These are phyloP conservation scores for Ryuthela nishihirai DNA, from an alignment of 2,888 invertebrate genomes.

Conservation along the genomic window DNA sequence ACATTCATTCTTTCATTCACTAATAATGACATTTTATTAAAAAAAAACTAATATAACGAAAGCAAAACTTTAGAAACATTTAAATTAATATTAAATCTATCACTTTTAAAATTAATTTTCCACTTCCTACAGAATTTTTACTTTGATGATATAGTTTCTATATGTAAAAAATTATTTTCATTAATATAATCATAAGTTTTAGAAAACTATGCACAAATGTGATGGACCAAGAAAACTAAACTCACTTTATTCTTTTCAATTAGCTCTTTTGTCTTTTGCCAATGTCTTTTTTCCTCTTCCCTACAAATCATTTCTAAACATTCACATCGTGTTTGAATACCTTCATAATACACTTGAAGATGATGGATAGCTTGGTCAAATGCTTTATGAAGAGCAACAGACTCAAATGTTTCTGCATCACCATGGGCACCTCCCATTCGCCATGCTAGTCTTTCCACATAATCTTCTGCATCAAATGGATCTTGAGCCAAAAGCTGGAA, in stretches of 20 bases:
- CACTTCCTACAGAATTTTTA: too few species aligned
- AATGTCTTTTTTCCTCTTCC: conserved; percentile 81
- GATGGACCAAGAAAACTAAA: neutral
- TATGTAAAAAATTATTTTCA: too few species aligned
- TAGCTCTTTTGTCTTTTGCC: conserved; percentile 72
- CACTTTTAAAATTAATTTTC: too few species aligned
- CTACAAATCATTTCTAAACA: conserved; percentile 72
- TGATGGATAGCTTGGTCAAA: conserved; percentile 84
- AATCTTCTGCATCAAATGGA: conserved; percentile 94
- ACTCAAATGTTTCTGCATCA: conserved; percentile 71
- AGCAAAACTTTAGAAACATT: too few species aligned
- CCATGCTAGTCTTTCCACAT: conserved; percentile 95
- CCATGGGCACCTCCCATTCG: conserved; percentile 67
- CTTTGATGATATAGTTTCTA: too few species aligned
- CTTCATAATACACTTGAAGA: conserved; percentile 69
- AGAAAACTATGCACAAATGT: neutral
- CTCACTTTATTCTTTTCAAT: conserved; percentile 78
- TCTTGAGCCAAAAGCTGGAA: conserved; percentile 62
- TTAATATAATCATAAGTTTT: neutral
- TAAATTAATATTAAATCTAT: too few species aligned
- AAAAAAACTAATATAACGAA: too few species aligned
- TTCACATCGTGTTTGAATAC: conserved; percentile 73
- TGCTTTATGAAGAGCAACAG: conserved; percentile 79
- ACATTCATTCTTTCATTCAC: too few species aligned
- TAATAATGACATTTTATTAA: too few species aligned